Percentiles rank a stretch among this genome's conserved stretches.
Conservation (phyloP, 2,113 vertebrate species). For the Piaya cayana region DNA sequence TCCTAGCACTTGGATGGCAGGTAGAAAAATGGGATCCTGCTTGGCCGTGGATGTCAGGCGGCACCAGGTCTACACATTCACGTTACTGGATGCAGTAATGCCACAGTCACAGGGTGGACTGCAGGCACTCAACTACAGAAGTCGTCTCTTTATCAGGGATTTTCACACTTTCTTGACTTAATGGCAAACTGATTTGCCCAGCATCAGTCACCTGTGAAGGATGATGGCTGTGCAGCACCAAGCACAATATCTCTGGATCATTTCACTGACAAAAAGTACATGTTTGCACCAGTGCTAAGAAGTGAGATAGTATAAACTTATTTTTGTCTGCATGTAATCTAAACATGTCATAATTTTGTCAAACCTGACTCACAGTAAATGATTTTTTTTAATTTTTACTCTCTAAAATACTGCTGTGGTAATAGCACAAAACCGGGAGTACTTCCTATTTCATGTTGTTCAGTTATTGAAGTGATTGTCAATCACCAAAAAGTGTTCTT, state of each 20-base stretch:
- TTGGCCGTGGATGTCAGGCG: not conserved
- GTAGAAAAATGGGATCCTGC: not conserved
- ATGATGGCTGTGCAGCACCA: not conserved
- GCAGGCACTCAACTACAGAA: not conserved
- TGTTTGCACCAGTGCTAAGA: not conserved
- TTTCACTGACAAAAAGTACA: not conserved
- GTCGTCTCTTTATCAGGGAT: not conserved
- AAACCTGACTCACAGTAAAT: not conserved
- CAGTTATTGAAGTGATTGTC: not conserved
- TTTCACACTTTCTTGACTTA: not conserved
- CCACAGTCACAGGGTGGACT: not conserved
- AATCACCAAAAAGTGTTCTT: not conserved
- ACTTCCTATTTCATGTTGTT: not conserved
- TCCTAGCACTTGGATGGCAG: not conserved
- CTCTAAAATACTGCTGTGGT: not conserved
- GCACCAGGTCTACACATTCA: accelerated
- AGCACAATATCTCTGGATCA: not conserved
- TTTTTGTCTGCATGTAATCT: not conserved
- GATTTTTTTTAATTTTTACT: not conserved
- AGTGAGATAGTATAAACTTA: not conserved
- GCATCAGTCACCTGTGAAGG: not conserved
- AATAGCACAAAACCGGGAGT: not conserved
- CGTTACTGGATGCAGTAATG: not conserved
- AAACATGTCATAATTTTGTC: not conserved
- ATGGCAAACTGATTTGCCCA: not conserved